A percentile compares a stretch with the other conserved stretches of the same genome.
These are phyloP conservation scores for Luidia sarsii DNA, from an alignment of 53 echinoderm and acorn worm species.

Conservation along the genomic window DNA sequence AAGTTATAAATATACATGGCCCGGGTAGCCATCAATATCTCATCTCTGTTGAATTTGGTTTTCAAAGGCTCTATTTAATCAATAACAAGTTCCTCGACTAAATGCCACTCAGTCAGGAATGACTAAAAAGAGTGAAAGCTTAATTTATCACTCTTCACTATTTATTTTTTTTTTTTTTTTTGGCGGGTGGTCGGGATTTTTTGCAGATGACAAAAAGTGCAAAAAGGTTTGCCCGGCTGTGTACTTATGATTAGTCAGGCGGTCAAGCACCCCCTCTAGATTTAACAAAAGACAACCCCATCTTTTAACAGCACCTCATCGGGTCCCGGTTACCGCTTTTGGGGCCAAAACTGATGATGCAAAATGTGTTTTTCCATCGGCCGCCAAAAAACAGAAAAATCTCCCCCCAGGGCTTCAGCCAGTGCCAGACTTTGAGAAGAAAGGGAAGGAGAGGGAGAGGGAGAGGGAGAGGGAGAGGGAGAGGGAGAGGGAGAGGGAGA, in stretches of 20 bases:
- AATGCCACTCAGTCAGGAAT: too few relatives aligned
- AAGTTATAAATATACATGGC: too few relatives aligned
- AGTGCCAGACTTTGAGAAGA: conserved; percentile 11
- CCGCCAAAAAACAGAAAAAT: conserved; percentile 51
- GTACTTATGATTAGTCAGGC: conserved; percentile 45
- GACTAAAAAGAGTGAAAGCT: too few relatives aligned
- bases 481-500: conserved; percentile 9
- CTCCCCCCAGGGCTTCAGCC: conserved; percentile 12
- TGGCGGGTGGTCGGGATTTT: not conserved
- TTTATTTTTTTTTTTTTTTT: not conserved
- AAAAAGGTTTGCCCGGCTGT: not conserved
- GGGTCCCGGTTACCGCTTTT: conserved; percentile 18
- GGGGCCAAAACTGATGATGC: conserved; percentile 16
- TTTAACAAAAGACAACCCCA: conserved; percentile 55
- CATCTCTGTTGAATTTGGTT: too few relatives aligned
- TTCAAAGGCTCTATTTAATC: too few relatives aligned
- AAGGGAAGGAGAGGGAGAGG: not conserved
- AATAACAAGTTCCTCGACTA: too few relatives aligned
- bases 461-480: not conserved
- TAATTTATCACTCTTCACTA: not conserved
- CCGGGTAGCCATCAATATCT: too few relatives aligned
- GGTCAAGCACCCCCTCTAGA: conserved; percentile 55
- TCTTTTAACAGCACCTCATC: conserved; percentile 48
- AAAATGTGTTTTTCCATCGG: conserved; percentile 58
- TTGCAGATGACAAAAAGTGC: conserved; percentile 13